Percentiles rank a stretch among this genome's conserved stretches.
Conservation (phyloP, 2,113 vertebrate genomes). For the Xyliphius kryptos region DNA sequence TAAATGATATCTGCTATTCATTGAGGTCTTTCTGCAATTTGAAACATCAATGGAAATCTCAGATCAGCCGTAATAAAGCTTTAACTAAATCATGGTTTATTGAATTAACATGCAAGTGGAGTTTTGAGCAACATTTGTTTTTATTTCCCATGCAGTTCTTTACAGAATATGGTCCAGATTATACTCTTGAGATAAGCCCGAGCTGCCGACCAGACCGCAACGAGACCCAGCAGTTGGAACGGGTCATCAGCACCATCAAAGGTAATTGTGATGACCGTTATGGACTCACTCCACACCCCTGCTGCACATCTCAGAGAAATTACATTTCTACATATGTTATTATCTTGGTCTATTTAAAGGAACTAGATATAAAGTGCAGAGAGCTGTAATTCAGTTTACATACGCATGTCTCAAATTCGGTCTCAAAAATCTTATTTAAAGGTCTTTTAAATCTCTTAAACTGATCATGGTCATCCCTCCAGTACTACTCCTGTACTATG, state of each 20-base stretch:
- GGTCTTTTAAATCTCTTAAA: too few species aligned
- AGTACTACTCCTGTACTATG: too few species aligned
- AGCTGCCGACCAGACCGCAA: constrained; percentile 95
- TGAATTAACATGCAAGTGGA: too few species aligned
- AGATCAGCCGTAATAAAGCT: too few species aligned
- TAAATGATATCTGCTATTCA: too few species aligned
- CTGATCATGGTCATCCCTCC: too few species aligned
- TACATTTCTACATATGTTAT: constrained; percentile 29
- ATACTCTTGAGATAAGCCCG: constrained; percentile 92
- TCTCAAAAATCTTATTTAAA: neutral
- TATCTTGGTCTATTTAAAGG: constrained; percentile 28
- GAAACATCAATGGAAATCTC: too few species aligned
- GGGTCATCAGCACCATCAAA: constrained; percentile 83
- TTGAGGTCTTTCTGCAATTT: too few species aligned
- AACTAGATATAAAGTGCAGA: constrained; percentile 16
- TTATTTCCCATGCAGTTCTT: constrained; percentile 73
- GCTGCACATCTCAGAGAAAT: constrained; percentile 1
- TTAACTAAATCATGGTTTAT: too few species aligned
- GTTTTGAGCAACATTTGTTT: constrained; percentile 5
- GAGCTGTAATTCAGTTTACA: constrained; percentile 22
- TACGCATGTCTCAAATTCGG: neutral
- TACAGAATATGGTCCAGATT: constrained; percentile 95
- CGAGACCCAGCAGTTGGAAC: constrained; percentile 81
- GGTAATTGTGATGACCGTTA: constrained; percentile 57
- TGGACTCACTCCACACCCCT: constrained; percentile 3